A percentile compares a stretch with the other conserved stretches of the same genome.
These are phyloP conservation scores for Penaeus japonicus DNA, from an alignment of 1,140 invertebrate genomes.

Conservation along the genomic window DNA sequence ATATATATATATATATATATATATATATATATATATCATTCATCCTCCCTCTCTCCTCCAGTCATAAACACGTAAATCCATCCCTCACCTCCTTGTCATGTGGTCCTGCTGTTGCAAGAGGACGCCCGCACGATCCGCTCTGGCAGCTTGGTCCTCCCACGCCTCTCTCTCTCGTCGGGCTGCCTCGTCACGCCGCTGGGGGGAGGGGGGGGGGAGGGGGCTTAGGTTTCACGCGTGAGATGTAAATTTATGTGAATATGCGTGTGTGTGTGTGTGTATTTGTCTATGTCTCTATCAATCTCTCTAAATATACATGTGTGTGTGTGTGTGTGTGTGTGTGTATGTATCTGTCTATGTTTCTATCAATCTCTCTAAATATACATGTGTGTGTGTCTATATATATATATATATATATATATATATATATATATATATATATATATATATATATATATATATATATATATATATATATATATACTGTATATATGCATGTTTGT, in stretches of 20 bases:
- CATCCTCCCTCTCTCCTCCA: no score
- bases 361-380: no score
- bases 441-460: neutral
- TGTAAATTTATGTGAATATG: neutral
- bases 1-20: no score
- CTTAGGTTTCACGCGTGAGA: neutral
- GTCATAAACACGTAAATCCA: no score
- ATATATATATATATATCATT: no score
- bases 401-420: neutral
- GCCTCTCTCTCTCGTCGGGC: neutral
- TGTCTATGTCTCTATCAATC: no score
- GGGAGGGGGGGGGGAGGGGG: no score
- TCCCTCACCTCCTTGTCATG: no score
- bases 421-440: slow-evolving; percentile 6
- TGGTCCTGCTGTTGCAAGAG: neutral
- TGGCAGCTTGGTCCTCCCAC: neutral
- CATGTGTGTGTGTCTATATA: neutral
- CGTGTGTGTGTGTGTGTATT: neutral
- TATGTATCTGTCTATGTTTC: no score
- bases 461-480: slow-evolving; percentile 1
- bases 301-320: neutral
- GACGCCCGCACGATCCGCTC: neutral
- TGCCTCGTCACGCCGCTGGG: slow-evolving; percentile 4
- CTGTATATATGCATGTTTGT: neutral
- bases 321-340: neutral